Percentiles rank a stretch among this genome's conserved stretches.
phyloP scores from a whole-genome alignment of 2,888 invertebrate species.

The Mesorhabditis belari region DNA sequence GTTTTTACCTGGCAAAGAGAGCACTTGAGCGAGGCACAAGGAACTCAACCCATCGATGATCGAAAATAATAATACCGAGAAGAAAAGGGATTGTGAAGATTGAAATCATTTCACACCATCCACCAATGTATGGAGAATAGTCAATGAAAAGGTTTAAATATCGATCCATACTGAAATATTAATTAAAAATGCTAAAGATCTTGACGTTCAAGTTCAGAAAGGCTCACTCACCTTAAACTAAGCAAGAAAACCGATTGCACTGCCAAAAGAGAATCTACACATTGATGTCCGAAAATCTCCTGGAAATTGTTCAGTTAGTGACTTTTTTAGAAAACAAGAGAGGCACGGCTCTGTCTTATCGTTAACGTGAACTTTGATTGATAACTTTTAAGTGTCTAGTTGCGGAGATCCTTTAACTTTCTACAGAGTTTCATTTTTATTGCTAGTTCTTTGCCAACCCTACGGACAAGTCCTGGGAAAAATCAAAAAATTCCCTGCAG shows the following conservation, averaged over 20 bases:
- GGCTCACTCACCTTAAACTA: background rate
- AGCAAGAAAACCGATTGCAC: background rate
- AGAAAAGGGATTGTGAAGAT: background rate
- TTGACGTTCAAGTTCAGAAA: background rate
- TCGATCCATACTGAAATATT: background rate
- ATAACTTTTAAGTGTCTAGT: no score
- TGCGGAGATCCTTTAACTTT: no score
- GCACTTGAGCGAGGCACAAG: background rate
- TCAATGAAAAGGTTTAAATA: background rate
- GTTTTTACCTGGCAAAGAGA: background rate
- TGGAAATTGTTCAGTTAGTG: no score
- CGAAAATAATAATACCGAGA: background rate
- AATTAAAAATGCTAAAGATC: no score
- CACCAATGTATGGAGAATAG: background rate
- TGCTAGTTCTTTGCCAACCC: no score
- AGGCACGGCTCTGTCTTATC: no score
- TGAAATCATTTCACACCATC: background rate
- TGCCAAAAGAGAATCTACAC: background rate
- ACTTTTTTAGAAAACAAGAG: no score
- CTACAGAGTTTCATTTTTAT: no score
- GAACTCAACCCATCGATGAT: background rate
- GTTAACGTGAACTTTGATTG: no score
- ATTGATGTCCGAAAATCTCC: background rate
- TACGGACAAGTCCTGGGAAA: no score
- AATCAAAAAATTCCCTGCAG: no score